phyloP scores from a whole-genome alignment of 2,113 vertebrate species.

The Rhagologus leucostigma region DNA sequence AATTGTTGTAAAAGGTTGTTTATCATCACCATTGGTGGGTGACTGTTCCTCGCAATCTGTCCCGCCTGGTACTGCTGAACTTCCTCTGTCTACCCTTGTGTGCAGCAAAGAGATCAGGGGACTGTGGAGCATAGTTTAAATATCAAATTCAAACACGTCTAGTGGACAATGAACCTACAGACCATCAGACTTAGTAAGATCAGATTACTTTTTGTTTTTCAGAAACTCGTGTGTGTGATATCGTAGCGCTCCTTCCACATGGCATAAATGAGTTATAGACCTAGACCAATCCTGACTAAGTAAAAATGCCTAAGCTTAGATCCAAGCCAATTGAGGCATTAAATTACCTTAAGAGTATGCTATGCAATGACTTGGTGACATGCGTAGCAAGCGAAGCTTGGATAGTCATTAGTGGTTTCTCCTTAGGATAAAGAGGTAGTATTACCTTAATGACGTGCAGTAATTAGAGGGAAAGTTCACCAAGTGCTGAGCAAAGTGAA shows the following conservation, averaged over 20 bases:
- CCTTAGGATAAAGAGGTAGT: not conserved
- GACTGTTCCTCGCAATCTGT: slow-evolving; percentile 59
- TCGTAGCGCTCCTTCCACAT: not conserved
- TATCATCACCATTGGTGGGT: slow-evolving; percentile 59
- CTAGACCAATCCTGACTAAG: not conserved
- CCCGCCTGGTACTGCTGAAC: not conserved
- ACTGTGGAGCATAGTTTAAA: slow-evolving; percentile 6
- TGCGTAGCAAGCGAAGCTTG: not conserved
- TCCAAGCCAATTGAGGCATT: not conserved
- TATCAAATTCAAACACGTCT: not conserved
- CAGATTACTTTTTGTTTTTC: slow-evolving; percentile 12
- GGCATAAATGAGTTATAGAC: not conserved
- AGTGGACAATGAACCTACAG: not conserved
- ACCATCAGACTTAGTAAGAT: slow-evolving; percentile 9
- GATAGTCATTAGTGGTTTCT: not conserved
- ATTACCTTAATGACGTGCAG: not conserved
- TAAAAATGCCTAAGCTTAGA: not conserved
- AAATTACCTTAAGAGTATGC: slow-evolving; percentile 30
- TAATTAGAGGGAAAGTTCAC: slow-evolving; percentile 4
- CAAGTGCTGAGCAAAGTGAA: not conserved
- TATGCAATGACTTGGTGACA: not conserved
- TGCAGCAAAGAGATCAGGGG: not conserved
- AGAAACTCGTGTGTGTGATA: not conserved
- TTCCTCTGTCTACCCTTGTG: slow-evolving; percentile 24
- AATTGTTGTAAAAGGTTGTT: slow-evolving; percentile 74